Evolutionary conservation across 2,113 vertebrate species (phyloP), one percentile per base, ranked within the genome.

Genomic region (Callithrix jacchus): DNA sequence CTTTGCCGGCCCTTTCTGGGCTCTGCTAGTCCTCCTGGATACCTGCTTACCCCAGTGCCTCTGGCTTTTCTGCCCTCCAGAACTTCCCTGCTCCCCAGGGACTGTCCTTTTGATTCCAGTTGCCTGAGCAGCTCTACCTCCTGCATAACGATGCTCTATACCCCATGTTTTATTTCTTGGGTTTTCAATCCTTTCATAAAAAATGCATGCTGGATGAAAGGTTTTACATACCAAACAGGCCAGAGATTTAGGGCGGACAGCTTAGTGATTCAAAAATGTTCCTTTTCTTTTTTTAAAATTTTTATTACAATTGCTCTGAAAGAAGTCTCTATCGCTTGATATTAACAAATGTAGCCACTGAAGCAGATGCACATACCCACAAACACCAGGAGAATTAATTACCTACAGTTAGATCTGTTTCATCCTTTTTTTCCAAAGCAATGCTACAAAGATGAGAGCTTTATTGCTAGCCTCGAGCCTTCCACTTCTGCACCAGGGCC

Each of bases 181-280:
- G 9, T 85, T 64, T 92, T 64, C 95, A 95, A 81, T 89, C 95
- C 94, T 58, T 95, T 98, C 97, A 97, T 98, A 71, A 98, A 98
- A 98, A 90, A 97, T 96, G 91, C 86, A 97, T 96, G 89, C 58
- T 3, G 32, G 95, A 94, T 93, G 97, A 97, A 98, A 97, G 97
- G 93, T 97, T 98, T 98, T 96, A 97, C 97, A 96, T 97, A 96
- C 97, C 97, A 98, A 98, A 98, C 95, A 97, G 97, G 96, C 47
- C 85, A 1, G 27, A 97, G 98, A 97, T 97, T 97, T 94, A 95
- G 86, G 71, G 87, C 32, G 47, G 80, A 89, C 76, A 93, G 97
- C 90, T 97, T 96, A 95, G 93, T 88, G 56, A 79, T 95, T 97
- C 97, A 97, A 97, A 95, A 95, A 82, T 0, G 3, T 85, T 96